phyloP scores from a whole-genome alignment of 2,113 vertebrate species.

The Sinocyclocheilus anshuiensis region DNA sequence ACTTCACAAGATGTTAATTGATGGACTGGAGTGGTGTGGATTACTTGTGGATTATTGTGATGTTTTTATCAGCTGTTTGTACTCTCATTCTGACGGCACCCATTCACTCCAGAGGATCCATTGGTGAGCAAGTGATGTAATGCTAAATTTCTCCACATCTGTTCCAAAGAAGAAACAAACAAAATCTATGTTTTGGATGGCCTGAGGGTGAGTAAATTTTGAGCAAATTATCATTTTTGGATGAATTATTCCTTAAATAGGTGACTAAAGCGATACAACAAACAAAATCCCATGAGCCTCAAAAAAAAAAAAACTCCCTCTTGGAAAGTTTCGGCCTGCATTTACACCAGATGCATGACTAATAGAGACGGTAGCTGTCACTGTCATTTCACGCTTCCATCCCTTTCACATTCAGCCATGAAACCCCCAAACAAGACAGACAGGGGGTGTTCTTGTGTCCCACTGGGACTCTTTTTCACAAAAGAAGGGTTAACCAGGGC shows the following conservation, averaged over 20 bases:
- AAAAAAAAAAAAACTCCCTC: not conserved
- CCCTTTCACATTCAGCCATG: slow-evolving; percentile 17
- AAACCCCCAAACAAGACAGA: slow-evolving; percentile 42
- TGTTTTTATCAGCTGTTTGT: too few relatives aligned
- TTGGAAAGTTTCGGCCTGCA: not conserved
- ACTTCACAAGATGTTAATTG: too few relatives aligned
- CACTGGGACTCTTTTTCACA: slow-evolving; percentile 36
- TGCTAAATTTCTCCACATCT: too few relatives aligned
- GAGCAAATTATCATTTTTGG: not conserved
- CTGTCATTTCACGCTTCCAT: slow-evolving; percentile 60
- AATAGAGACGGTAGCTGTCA: slow-evolving; percentile 65
- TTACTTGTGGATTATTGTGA: too few relatives aligned
- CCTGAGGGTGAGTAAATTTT: too few relatives aligned
- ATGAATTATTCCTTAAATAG: not conserved
- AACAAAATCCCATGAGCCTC: not conserved
- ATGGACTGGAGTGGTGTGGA: too few relatives aligned
- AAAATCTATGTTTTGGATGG: too few relatives aligned
- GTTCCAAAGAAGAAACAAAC: too few relatives aligned
- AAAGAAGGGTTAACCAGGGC: slow-evolving; percentile 45
- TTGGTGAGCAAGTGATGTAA: too few relatives aligned
- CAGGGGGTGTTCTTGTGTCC: slow-evolving; percentile 49
- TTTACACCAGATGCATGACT: slow-evolving; percentile 64
- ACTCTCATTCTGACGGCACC: too few relatives aligned
- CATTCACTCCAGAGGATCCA: too few relatives aligned
- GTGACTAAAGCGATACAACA: not conserved